A percentile compares a stretch with the other conserved stretches of the same genome.
phyloP scores from a whole-genome alignment of 2,797 vertebrate species.

The Chrosomus eos region DNA sequence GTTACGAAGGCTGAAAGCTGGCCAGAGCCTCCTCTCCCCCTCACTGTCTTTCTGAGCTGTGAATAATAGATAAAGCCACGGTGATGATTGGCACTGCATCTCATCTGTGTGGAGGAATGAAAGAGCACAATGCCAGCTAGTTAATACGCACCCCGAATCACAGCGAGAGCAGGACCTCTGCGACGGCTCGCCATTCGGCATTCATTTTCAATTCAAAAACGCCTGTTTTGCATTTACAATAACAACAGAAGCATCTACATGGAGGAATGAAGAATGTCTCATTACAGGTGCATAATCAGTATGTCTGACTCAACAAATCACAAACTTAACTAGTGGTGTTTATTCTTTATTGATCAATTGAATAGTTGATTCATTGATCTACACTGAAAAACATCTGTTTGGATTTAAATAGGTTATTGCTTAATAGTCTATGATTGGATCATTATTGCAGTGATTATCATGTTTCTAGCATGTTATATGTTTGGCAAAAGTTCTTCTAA shows the following conservation, averaged over 20 bases:
- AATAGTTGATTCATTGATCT: neutral
- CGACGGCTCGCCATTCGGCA: neutral
- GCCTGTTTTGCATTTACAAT: neutral
- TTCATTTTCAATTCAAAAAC: constrained; percentile 34
- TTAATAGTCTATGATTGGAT: no score
- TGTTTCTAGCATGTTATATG: no score
- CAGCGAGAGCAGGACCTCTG: constrained; percentile 4
- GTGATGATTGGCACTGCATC: constrained; percentile 25
- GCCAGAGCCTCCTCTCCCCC: constrained; percentile 16
- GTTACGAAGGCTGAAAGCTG: constrained; percentile 36
- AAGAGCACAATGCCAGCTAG: neutral
- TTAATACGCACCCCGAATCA: constrained; percentile 35
- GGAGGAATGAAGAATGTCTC: neutral
- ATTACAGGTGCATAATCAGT: neutral
- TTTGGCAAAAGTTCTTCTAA: no score
- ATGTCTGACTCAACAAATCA: neutral
- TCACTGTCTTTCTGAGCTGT: constrained; percentile 25
- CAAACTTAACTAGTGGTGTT: neutral
- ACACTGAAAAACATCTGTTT: no score
- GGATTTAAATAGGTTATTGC: no score
- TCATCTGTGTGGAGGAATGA: constrained; percentile 7
- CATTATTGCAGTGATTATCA: no score
- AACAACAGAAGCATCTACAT: neutral
- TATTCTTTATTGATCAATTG: neutral
- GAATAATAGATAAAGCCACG: constrained; percentile 35